A percentile compares a stretch with the other conserved stretches of the same genome.
These are phyloP conservation scores for Lepidocyrtinus sp. DNA, from an alignment of 2,888 invertebrate species.

Conservation along the genomic window DNA sequence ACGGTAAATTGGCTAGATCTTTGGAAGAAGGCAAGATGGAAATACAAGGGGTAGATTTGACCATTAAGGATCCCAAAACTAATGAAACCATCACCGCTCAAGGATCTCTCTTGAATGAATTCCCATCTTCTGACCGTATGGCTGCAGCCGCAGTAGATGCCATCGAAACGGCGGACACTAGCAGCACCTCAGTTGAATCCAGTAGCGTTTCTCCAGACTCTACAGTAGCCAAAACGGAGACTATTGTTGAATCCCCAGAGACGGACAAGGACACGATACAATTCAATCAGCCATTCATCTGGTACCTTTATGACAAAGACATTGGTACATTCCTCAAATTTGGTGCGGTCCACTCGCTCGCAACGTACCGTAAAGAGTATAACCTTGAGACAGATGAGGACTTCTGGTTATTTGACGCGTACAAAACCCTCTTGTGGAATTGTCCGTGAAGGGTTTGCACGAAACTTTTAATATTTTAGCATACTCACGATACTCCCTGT, in stretches of 20 bases:
- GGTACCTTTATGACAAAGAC: slow-evolving; percentile 62
- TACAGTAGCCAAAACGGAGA: slow-evolving; percentile 20
- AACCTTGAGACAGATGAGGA: slow-evolving; percentile 63
- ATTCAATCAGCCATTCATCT: slow-evolving; percentile 61
- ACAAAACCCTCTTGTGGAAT: slow-evolving; percentile 63
- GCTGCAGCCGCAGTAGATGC: background rate
- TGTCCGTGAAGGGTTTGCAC: slow-evolving; percentile 60
- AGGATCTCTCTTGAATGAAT: slow-evolving; percentile 33
- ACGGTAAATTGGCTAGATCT: slow-evolving; percentile 35
- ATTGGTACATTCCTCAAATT: slow-evolving; percentile 60
- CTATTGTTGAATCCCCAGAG: slow-evolving; percentile 26
- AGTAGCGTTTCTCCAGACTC: slow-evolving; percentile 6
- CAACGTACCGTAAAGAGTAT: slow-evolving; percentile 62
- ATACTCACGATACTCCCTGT: no score
- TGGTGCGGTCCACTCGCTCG: slow-evolving; percentile 58
- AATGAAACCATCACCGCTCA: slow-evolving; percentile 53
- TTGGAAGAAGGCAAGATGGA: slow-evolving; percentile 47
- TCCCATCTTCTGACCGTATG: slow-evolving; percentile 23
- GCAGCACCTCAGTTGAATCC: background rate
- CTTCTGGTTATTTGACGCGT: slow-evolving; percentile 62
- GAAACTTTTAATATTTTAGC: no score
- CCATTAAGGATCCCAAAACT: slow-evolving; percentile 51
- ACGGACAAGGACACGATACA: slow-evolving; percentile 50
- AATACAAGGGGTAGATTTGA: slow-evolving; percentile 49
- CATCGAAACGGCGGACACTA: background rate